Conservation (phyloP, 1,140 invertebrate genomes). For the Neodiprion pinetum region DNA sequence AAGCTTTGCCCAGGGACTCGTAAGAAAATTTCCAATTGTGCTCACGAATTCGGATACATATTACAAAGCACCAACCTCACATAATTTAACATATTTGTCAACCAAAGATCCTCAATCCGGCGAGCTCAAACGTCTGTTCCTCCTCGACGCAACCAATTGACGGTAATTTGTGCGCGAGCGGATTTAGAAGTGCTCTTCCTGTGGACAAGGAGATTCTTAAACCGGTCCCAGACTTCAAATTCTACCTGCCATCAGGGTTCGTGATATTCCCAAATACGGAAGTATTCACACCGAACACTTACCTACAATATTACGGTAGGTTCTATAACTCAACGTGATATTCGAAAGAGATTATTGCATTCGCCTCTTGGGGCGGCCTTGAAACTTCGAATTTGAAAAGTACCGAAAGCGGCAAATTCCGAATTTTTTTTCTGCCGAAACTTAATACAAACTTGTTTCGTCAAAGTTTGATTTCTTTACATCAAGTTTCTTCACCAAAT, state of each 20-base stretch:
- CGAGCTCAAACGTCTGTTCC: conserved; percentile 73
- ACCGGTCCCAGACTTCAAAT: conserved; percentile 16
- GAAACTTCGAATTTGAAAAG: too few species aligned
- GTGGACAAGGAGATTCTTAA: not conserved
- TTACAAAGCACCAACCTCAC: not conserved
- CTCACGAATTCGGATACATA: not conserved
- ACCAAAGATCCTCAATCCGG: conserved; percentile 75
- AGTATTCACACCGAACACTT: conserved; percentile 18
- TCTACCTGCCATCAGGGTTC: conserved; percentile 20
- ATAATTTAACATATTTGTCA: not conserved
- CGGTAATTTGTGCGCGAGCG: conserved; percentile 68
- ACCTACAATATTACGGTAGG: conserved; percentile 23
- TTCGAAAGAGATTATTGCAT: too few species aligned
- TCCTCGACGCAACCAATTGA: conserved; percentile 62
- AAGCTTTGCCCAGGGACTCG: conserved; percentile 22
- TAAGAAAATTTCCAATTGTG: conserved; percentile 23
- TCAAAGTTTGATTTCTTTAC: too few species aligned
- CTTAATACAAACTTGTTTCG: too few species aligned
- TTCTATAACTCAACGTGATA: conserved; percentile 10
- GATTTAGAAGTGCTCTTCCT: conserved; percentile 69
- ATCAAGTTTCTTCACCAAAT: too few species aligned
- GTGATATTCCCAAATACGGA: conserved; percentile 2
- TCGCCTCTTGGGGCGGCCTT: too few species aligned
- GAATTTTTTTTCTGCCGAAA: too few species aligned
- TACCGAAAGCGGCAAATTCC: too few species aligned